Evolutionary conservation across 2,113 vertebrate species (phyloP).

Genomic region (Chaetops frenatus): DNA sequence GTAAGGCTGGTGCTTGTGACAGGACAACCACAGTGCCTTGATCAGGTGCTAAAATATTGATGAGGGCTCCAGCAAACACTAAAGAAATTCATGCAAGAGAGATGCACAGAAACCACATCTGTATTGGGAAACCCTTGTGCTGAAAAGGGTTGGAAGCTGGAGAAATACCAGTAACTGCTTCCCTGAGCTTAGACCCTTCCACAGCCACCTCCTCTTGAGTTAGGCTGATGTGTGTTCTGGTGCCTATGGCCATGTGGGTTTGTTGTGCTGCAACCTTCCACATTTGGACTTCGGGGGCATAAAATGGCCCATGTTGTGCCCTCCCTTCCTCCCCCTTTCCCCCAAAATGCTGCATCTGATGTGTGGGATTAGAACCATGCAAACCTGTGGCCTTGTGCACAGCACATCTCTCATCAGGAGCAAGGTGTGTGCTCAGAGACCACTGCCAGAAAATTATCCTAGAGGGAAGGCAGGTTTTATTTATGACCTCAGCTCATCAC

Average conservation of each 20-base stretch:
- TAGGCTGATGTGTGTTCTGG: neutral
- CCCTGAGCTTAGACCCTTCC: neutral
- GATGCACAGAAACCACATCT: neutral
- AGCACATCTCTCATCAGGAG: neutral
- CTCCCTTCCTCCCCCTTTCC: neutral
- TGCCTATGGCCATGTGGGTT: neutral
- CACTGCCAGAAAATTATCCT: neutral
- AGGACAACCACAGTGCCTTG: neutral
- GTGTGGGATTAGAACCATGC: neutral
- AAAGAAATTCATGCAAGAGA: neutral
- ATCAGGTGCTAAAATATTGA: neutral
- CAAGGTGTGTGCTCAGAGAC: neutral
- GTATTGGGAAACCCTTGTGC: neutral
- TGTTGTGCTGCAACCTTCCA: neutral
- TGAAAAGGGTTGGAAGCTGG: neutral
- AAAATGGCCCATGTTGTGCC: neutral
- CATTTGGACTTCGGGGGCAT: neutral
- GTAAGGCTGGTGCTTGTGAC: neutral
- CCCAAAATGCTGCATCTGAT: neutral
- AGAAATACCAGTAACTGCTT: neutral
- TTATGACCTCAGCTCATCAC: neutral
- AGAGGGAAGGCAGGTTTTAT: neutral
- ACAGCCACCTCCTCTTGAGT: neutral
- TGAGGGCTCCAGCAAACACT: neutral
- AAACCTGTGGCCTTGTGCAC: neutral